Base-by-base conservation (phyloP, 2,113 vertebrate species). In the Romanogobio albipinnatus region DNA sequence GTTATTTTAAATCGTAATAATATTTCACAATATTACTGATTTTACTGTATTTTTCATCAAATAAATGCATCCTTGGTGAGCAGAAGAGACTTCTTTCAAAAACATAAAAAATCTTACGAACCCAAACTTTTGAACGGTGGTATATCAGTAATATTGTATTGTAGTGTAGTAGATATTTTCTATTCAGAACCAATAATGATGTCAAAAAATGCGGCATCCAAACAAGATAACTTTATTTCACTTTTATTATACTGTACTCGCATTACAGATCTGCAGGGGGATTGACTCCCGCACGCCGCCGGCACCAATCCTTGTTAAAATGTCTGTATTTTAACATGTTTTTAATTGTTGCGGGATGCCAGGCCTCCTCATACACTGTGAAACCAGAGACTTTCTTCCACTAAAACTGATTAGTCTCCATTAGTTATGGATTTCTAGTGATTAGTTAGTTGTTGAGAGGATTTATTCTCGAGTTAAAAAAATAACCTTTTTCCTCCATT, bases 351-450 rank as follows among this genome's bases (percentile, higher is more conserved):
- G 11, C 6, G 4, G 24, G 33, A 68, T 74, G 33, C 39, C 80
- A 82, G 83, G 58, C 24, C 83, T 82, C 74, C 77, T 74, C 70
- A 74, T 59, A 80, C 78, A 71, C 84, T 85, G 84, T 85, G 84
- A 85, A 80, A 51, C 68, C 79, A 76, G 77, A 84, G 70, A 64
- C 77, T 49, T 76, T 71, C 49, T 59, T 70, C 66, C 36, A 56
- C 62, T 62, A 62, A 82, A 81, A 70, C 81, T 49, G 78, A 8
- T 74, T 61, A 33, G 66, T 80, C 64, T 74, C 62, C 62, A 82
- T 62, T 77, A 82, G 73, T 79, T 77, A 74, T 77, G 70, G 47
- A 77, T 77, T 24, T 15, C 26, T 85, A 68, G 51, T 75, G 83
- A 86, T 82, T 70, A 86, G 59, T 70, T 79, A 77, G 61, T 79